Evolutionary conservation across 1,140 invertebrate species (phyloP), one percentile per base, ranked within the genome.

Genomic region (Procambarus clarkii): DNA sequence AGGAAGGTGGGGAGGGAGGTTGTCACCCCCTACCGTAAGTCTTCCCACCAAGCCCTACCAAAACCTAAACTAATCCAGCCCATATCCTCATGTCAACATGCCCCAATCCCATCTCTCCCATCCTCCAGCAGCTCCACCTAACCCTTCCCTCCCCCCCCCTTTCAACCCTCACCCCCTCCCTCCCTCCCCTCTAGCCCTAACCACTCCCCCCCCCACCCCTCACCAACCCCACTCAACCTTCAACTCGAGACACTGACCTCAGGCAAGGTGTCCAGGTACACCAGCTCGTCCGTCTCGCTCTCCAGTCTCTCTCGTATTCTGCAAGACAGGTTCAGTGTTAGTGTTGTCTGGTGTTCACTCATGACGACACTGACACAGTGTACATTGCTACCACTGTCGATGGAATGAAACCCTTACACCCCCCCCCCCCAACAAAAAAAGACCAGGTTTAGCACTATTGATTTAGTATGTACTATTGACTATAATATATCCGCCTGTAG

Each of bases 191-290:
- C 1, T 5, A 11, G 5, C 15, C 64, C 64, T 18, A 69, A 18
- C 64, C 5, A 69, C 4, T 21, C 1, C 18, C 11, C 21, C 64
- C 18, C 76, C 76, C 2, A 15, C 76, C 1, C 76, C 76, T 34
- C 76, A 78, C 45, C 46, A 48, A 48, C 44, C 9, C 46, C 84
- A 71, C 54, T 60, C 54, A 50, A 50, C 34, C 34, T 34, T 34
- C 34, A 34, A 34, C 34, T 79, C 77, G 54, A 18, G n/a, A 34
- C 88, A 88, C 92, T 94, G 95, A 98, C 97, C 96, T 98, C 98
- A 9, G 98, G 98, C 93, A 98, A 94, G n/a, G 97, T 98, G 94
- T 98, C 98, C 80, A 98, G 96, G 94, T 98, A 98, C 0, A 97
- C 96, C 44, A 98, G 95, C 94, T 98, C 97, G 93, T 98, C 97